Evolutionary conservation across 1,140 invertebrate genomes (phyloP), one percentile per base, ranked within the genome.

Genomic region (Drosophila sucinea): DNA sequence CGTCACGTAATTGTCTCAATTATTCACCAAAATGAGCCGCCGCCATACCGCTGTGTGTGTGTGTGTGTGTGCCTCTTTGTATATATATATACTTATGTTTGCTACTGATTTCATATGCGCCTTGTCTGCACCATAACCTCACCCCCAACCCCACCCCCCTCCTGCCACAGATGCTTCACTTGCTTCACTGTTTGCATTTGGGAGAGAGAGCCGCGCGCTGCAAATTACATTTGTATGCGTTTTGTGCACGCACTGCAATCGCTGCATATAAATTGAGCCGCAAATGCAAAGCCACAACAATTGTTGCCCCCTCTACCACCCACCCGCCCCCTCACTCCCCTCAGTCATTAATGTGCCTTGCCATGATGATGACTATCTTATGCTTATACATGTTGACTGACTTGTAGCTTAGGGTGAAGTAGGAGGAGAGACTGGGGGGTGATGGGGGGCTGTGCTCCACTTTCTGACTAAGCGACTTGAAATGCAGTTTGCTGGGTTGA

Each of bases 181-280:
- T 67, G 60, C 67, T 17, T 17, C 17, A 17, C 17, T 60, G 79
- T 79, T 76, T 76, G 82, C 82, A 82, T 87, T 87, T 82, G 72
- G 83, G 77, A 79, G 77, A 73, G 77, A 73, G 70, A 58, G 60
- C 47, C 47, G 58, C 82, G 73, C 73, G 47, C 58, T 78, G 74
- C 84, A 87, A 87, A 87, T 87, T 87, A 79, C 83, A 89, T 87
- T 89, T 87, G 83, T 89, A 87, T 87, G 83, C 83, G 80, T 87
- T 87, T 89, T 80, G 83, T 77, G 83, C 84, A 83, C 84, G 82
- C 82, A 87, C 74, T 87, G 83, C 83, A 87, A 87, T 87, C 83
- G 84, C 66, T 87, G 83, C 83, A 87, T 87, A 87, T 87, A 87
- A 87, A 87, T 87, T 87, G 83, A 77, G 65, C 84, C 80, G 70